Evolutionary conservation across 2,113 vertebrate species (phyloP), one percentile per base, ranked within the genome.

Genomic region (Serinus canaria): DNA sequence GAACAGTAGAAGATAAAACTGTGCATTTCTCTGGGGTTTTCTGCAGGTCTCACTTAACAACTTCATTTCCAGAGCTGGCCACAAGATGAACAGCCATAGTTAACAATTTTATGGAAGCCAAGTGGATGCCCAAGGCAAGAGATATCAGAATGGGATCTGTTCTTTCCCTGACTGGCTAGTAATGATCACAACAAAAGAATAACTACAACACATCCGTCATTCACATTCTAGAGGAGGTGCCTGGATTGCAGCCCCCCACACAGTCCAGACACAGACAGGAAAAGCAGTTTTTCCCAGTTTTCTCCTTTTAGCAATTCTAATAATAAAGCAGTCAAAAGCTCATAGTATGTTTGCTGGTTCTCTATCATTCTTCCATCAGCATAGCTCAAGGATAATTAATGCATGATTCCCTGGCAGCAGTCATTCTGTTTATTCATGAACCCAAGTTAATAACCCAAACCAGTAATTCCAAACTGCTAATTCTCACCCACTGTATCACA

Each of bases 11-110:
- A 76, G 93, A 83, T 81, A 94, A 70, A 90, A 83, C 55, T 75
- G 52, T 87, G 31, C 35, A 15, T 94, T 95, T 88, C 72, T 94
- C 78, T 69, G 53, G 67, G 33, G 55, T 74, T 86, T 94, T 90
- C 69, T 73, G 59, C 24, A 69, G 33, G 30, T 95, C 55, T 70
- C 0, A 0, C 37, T 95, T 95, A 94, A 92, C 91, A 73, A n/a
- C 50, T 94, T 95, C 46, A 13, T 59, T 59, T 69, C 55, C 82
- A 85, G 35, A 79, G 49, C 43, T 73, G 74, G 41, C 49, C 62
- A 11, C 4, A 4, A 53, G 62, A 53, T 19, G 25, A 66, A 53
- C 11, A 30, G 55, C n/a, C 7, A 17, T 17, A 53, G 27, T 27
- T 69, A 37, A 9, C 15, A 25, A 21, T 67, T 58, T 56, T 59